These are phyloP conservation scores for Phodopus roborovskii DNA, from an alignment of 2,113 vertebrate species.

Conservation along the genomic window DNA sequence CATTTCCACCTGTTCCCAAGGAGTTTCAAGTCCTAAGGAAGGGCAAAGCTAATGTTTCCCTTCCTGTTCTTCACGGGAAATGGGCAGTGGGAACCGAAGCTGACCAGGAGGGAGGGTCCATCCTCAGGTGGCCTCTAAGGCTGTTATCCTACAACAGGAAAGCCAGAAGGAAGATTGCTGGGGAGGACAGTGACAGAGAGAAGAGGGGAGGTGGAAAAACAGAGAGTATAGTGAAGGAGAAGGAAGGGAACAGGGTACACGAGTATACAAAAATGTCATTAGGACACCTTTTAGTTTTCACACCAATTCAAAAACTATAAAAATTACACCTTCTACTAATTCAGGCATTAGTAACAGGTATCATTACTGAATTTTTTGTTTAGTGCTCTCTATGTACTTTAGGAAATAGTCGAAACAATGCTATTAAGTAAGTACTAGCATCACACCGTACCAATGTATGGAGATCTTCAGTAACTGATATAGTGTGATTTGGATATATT, in stretches of 20 bases:
- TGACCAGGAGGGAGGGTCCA: neutral
- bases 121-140: neutral
- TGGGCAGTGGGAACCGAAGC: no score
- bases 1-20: neutral
- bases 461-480: neutral
- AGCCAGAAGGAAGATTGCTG: no score
- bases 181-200: neutral
- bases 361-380: neutral
- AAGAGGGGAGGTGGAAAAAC: no score
- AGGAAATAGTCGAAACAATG: neutral
- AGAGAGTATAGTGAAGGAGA: neutral
- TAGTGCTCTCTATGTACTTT: neutral
- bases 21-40: neutral
- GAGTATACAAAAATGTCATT: neutral
- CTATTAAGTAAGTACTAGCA: neutral
- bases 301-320: neutral
- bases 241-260: neutral
- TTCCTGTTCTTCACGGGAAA: neutral
- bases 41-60: no score
- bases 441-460: neutral
- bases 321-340: neutral
- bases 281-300: neutral
- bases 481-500: neutral
- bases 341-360: neutral
- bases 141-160: neutral